A percentile compares a stretch with the other conserved stretches of the same genome.
Conservation (phyloP, 1,140 invertebrate species). For the Cecropterus lyciades region DNA sequence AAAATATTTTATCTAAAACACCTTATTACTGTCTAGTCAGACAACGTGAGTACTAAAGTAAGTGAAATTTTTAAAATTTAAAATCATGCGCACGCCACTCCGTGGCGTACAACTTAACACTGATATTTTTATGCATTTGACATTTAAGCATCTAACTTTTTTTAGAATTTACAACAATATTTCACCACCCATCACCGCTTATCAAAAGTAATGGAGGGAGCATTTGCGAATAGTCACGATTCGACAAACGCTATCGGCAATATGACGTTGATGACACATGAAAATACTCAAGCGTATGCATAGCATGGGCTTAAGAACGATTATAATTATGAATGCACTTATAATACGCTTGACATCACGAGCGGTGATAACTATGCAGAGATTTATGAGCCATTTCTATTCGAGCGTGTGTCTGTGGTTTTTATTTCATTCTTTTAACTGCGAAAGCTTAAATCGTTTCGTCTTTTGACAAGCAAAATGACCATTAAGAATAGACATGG, state of each 20-base stretch:
- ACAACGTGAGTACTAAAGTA: no score
- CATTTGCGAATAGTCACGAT: constrained; percentile 66
- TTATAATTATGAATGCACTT: constrained; percentile 33
- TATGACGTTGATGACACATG: constrained; percentile 19
- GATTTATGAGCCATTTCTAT: constrained; percentile 29
- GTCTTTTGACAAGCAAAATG: no score
- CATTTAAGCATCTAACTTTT: constrained; percentile 22
- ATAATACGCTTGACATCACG: constrained; percentile 17
- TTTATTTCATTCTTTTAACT: neutral
- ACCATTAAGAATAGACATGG: no score
- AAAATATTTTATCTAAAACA: no score
- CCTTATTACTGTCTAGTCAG: no score
- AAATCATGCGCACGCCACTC: no score
- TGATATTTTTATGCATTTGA: constrained; percentile 18
- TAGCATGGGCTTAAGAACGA: constrained; percentile 11
- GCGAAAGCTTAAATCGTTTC: no score
- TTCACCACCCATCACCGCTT: constrained; percentile 23
- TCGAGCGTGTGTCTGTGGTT: constrained; percentile 8
- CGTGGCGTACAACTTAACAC: no score
- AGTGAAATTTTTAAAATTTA: no score
- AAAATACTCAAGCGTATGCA: neutral
- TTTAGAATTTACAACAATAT: constrained; percentile 25
- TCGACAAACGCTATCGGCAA: constrained; percentile 19
- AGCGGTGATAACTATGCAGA: constrained; percentile 11
- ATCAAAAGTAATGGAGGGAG: constrained; percentile 50